Evolutionary conservation across 2,797 vertebrate species (phyloP), one percentile per base, ranked within the genome.

Genomic region (Borostomias antarcticus): DNA sequence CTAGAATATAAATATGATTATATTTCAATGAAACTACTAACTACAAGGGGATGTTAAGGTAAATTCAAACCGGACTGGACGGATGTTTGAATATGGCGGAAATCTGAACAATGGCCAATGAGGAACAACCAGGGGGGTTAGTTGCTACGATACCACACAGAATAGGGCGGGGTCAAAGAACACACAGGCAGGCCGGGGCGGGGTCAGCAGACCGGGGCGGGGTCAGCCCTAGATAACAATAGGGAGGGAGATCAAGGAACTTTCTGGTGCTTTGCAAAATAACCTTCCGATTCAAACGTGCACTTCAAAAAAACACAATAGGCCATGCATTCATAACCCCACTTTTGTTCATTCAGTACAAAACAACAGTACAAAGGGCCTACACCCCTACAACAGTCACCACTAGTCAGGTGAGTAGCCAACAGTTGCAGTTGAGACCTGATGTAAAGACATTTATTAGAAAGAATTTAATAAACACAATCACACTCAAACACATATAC

Each of bases 1-100:
- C n/a, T 10, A 28, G 15, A 29, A 5, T n/a, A n/a, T 48, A 4
- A 48, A 1, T 48, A 21, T 19, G n/a, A 23, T 19, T 23, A 50
- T 50, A 19, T 50, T n/a, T 3, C 5, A 50, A 19, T 21, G 47
- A 50, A 35, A 35, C 56, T 58, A 23, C n/a, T 62, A 26, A 45
- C 29, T 58, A 73, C 40, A 35, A 28, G n/a, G 8, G 52, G 58
- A 56, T 35, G 58, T 50, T 11, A 29, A 0, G 8, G 2, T 13
- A 15, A 50, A 63, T 33, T 66, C 73, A 78, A 58, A 61, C 35
- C 1, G 19, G 63, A 56, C 15, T 19, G 28, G 53, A 69, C 56
- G 64, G 30, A 56, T 64, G 66, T 90, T 91, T 89, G 88, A 92
- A 92, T 81, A 87, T 86, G 88, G 84, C 88, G 90, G 88, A 90